These are phyloP conservation scores for Myiozetetes cayanensis DNA, from an alignment of 2,113 vertebrate species.

Conservation along the genomic window DNA sequence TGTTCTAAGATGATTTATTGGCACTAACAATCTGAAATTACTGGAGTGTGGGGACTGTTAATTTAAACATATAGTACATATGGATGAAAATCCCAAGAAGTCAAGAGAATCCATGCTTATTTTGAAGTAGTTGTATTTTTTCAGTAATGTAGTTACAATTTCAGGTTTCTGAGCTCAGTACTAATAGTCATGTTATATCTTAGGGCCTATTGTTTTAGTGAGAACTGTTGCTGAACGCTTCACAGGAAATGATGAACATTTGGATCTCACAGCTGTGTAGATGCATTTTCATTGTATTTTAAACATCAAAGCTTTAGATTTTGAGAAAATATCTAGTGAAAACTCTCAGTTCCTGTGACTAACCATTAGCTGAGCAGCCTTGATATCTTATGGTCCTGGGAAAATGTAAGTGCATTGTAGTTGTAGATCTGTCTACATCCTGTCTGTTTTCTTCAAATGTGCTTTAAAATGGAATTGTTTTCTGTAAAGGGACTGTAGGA, in stretches of 20 bases:
- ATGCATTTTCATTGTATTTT: not conserved
- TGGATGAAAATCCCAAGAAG: not conserved
- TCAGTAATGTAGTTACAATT: not conserved
- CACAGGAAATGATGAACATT: not conserved
- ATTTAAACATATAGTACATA: not conserved
- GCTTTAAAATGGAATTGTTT: not conserved
- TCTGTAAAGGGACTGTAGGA: not conserved
- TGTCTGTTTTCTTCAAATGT: not conserved
- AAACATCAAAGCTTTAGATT: not conserved
- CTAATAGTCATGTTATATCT: not conserved
- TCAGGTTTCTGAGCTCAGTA: not conserved
- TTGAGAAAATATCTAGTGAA: not conserved
- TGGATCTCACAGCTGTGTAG: not conserved
- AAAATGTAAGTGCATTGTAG: not conserved
- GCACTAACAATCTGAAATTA: not conserved
- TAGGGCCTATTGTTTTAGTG: not conserved
- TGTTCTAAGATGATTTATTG: not conserved
- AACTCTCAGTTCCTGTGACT: not conserved
- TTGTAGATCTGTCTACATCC: not conserved
- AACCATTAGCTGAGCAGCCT: not conserved
- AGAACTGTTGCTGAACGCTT: not conserved
- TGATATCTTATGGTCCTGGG: not conserved
- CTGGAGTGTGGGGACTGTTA: not conserved
- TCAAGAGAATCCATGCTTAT: conserved; percentile 13
- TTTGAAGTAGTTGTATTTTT: not conserved